Evolutionary conservation across 2,797 vertebrate species (phyloP).

Genomic region (Esox masquinongy): DNA sequence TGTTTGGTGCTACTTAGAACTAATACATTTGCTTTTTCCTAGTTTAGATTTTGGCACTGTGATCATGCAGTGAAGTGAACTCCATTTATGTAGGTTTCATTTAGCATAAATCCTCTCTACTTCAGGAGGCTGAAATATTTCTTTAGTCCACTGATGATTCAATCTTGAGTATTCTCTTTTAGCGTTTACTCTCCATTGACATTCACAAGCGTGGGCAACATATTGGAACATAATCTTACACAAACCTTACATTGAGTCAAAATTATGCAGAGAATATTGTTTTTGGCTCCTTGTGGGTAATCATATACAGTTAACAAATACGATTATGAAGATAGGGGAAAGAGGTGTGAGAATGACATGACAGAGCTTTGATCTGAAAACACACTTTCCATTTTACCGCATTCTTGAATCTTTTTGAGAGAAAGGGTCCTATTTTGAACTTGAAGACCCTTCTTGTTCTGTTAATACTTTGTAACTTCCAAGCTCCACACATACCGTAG

Average conservation of each 20-base stretch:
- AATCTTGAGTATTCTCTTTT: not conserved
- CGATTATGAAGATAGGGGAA: constrained; percentile 26
- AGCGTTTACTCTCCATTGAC: not conserved
- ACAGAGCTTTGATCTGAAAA: constrained; percentile 47
- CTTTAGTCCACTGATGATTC: not conserved
- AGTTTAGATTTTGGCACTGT: not conserved
- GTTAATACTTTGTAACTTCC: not conserved
- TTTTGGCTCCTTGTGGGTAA: no score
- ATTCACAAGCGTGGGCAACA: constrained; percentile 1
- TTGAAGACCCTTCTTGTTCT: constrained; percentile 1
- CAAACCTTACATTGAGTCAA: not conserved
- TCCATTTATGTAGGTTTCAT: not conserved
- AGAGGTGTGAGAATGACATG: constrained; percentile 9
- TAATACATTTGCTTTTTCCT: not conserved
- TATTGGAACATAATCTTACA: constrained; percentile 5
- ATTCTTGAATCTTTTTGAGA: not conserved
- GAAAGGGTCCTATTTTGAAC: not conserved
- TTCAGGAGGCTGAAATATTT: no score
- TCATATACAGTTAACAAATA: not conserved
- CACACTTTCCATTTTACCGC: not conserved
- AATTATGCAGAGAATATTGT: no score
- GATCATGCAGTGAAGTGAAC: constrained; percentile 6
- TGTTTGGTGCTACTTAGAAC: not conserved
- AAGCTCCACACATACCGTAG: not conserved
- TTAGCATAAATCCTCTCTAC: not conserved